Percentiles rank a stretch among this genome's conserved stretches.
These are phyloP conservation scores for Nesometra sesokonis DNA, from an alignment of 35 echinoderm and acorn worm species.

Conservation along the genomic window DNA sequence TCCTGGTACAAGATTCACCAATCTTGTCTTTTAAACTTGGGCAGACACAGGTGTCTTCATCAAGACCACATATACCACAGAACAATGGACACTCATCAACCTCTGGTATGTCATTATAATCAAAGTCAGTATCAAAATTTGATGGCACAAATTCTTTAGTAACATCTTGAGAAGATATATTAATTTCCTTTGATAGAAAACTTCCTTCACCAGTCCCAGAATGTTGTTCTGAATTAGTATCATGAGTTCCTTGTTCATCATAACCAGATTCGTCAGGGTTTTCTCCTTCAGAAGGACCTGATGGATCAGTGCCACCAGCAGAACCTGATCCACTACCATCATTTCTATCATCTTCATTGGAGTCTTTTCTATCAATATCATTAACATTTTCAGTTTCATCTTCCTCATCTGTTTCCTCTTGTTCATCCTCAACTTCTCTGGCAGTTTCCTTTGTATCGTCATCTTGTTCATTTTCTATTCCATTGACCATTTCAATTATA, in stretches of 20 bases:
- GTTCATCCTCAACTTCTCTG: slow-evolving; percentile 17
- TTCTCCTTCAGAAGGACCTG: not conserved
- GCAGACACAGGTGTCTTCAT: slow-evolving; percentile 71
- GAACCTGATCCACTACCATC: slow-evolving; percentile 3
- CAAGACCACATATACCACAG: slow-evolving; percentile 67
- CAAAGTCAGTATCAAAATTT: not conserved
- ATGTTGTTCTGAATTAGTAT: not conserved
- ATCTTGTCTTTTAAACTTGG: not conserved
- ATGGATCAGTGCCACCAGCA: not conserved
- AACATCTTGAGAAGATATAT: not conserved
- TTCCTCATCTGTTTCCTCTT: slow-evolving; percentile 6
- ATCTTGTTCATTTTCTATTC: slow-evolving; percentile 37
- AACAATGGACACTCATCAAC: slow-evolving; percentile 63
- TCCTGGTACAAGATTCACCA: not conserved
- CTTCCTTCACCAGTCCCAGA: not conserved
- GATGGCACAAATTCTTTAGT: not conserved
- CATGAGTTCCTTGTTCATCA: not conserved
- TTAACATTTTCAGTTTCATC: not conserved
- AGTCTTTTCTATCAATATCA: not conserved
- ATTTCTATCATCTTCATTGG: slow-evolving; percentile 10
- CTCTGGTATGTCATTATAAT: slow-evolving; percentile 56
- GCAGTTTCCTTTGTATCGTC: slow-evolving; percentile 8
- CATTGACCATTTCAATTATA: too few species aligned
- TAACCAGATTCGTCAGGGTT: not conserved
- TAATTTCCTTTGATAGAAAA: not conserved